A percentile compares a stretch with the other conserved stretches of the same genome.
phyloP scores from a whole-genome alignment of 2,113 vertebrate species.

The Lynx canadensis region DNA sequence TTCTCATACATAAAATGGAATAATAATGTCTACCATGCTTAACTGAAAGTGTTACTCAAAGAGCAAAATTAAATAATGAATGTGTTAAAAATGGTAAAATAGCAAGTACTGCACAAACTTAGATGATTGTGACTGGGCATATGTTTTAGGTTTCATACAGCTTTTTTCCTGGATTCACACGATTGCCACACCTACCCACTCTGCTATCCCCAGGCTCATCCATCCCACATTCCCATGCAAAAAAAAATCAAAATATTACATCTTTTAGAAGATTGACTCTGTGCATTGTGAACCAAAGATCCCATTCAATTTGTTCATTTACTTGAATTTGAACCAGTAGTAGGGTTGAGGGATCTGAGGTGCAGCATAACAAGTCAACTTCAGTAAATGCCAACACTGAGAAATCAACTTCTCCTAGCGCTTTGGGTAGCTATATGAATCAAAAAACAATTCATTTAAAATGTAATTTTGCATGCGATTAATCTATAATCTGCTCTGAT shows the following conservation, averaged over 20 bases:
- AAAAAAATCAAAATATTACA: neutral
- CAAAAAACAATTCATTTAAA: constrained; percentile 73
- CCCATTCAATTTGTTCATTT: neutral
- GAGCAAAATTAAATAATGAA: neutral
- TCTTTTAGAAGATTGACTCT: neutral
- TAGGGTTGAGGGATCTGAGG: neutral
- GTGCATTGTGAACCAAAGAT: neutral
- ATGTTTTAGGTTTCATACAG: neutral
- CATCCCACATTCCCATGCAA: neutral
- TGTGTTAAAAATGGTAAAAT: neutral
- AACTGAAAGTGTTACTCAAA: neutral
- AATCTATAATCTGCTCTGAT: constrained; percentile 71
- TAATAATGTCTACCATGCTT: neutral
- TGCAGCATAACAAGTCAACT: constrained; percentile 10
- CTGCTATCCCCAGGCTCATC: neutral
- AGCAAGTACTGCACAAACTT: neutral
- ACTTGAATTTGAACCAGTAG: neutral
- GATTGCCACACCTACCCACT: neutral
- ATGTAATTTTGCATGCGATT: constrained; percentile 75
- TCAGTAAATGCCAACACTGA: constrained; percentile 35
- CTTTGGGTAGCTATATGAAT: constrained; percentile 36
- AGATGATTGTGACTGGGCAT: neutral
- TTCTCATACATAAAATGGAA: neutral
- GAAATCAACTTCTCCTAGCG: constrained; percentile 36
- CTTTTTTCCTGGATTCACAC: neutral